A percentile compares a stretch with the other conserved stretches of the same genome.
These are phyloP conservation scores for Lepeophtheirus nordmannii DNA, from an alignment of 2,888 invertebrate genomes.

Conservation along the genomic window DNA sequence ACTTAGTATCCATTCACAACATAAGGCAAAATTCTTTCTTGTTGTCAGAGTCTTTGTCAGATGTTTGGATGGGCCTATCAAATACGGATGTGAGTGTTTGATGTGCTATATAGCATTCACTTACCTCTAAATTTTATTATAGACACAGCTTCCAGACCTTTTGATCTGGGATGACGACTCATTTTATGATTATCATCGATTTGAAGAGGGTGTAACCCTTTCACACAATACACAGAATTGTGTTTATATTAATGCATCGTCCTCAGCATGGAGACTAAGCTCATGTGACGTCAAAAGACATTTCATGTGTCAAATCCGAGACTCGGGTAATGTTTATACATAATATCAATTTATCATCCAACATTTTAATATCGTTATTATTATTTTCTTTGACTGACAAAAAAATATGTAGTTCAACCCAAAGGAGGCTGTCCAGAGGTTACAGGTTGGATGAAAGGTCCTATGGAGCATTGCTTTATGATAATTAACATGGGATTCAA, in stretches of 20 bases:
- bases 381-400: no score
- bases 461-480: neutral
- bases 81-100: neutral
- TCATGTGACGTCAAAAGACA: neutral
- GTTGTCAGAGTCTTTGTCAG: neutral
- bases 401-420: neutral
- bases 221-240: neutral
- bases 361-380: no score
- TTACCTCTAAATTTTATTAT: neutral
- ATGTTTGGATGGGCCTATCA: slow-evolving; percentile 1
- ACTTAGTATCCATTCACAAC: neutral
- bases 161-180: neutral
- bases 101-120: no score
- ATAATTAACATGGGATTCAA: neutral
- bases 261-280: neutral
- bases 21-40: neutral
- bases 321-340: neutral
- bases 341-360: neutral
- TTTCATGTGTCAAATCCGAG: neutral
- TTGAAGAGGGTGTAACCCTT: neutral
- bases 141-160: neutral
- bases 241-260: neutral
- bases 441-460: neutral
- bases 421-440: neutral
- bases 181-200: neutral